phyloP scores from a whole-genome alignment of 2,888 invertebrate genomes.

The Notocelia uddmanniana region DNA sequence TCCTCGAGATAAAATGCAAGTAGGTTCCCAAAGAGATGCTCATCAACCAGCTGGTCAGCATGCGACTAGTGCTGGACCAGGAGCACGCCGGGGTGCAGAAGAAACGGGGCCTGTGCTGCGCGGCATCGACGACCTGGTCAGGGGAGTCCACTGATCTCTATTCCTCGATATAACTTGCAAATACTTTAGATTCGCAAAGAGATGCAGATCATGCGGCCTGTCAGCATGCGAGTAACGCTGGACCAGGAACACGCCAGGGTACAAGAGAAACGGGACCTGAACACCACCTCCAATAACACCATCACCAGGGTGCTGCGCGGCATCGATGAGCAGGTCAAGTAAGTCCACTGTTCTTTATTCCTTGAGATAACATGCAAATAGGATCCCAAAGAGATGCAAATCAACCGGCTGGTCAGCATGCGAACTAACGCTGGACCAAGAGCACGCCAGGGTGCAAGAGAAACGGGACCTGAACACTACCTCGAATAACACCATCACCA shows the following conservation, averaged over 20 bases:
- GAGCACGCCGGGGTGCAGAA: too few species aligned
- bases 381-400: constrained; percentile 52
- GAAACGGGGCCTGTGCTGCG: too few species aligned
- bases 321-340: constrained; percentile 63
- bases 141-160: too few species aligned
- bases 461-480: constrained; percentile 14
- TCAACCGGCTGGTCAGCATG: not conserved
- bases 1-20: not conserved
- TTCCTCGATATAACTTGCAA: too few species aligned
- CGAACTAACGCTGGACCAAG: too few species aligned
- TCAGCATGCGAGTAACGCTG: constrained; percentile 53
- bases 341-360: not conserved
- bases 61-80: too few species aligned
- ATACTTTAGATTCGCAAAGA: too few species aligned
- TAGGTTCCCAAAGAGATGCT: not conserved
- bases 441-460: not conserved
- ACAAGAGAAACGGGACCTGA: constrained; percentile 56
- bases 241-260: constrained; percentile 57
- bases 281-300: constrained; percentile 60
- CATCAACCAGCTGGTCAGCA: too few species aligned
- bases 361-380: constrained; percentile 49
- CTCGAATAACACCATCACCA: too few species aligned
- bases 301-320: constrained; percentile 67
- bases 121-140: too few species aligned
- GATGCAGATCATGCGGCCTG: constrained; percentile 61